Evolutionary conservation across 2,113 vertebrate genomes (phyloP).

Genomic region (Tupaia chinensis): DNA sequence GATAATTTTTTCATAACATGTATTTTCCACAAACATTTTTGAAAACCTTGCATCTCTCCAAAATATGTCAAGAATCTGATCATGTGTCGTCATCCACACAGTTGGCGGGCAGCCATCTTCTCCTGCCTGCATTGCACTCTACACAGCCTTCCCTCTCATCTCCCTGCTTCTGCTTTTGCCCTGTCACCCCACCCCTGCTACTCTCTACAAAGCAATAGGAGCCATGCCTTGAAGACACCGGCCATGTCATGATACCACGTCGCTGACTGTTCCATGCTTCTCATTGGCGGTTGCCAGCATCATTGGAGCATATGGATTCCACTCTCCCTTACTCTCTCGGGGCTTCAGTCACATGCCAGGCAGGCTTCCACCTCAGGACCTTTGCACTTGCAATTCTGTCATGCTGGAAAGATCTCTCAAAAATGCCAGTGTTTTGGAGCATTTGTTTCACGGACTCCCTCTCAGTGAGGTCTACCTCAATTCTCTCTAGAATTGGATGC

Average conservation of each 20-base stretch:
- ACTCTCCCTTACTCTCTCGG: not conserved
- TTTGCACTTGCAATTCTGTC: not conserved
- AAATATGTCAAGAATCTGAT: not conserved
- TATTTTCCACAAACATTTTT: too few species aligned
- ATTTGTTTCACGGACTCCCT: not conserved
- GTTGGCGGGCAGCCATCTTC: too few species aligned
- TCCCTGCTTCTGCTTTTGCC: not conserved
- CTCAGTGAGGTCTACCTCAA: not conserved
- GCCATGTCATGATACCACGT: not conserved
- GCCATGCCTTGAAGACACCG: not conserved
- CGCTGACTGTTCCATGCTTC: not conserved
- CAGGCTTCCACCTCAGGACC: not conserved
- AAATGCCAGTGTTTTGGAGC: not conserved
- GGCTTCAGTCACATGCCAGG: not conserved
- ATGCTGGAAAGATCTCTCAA: not conserved
- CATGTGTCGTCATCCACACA: rapidly evolving
- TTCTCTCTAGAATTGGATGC: not conserved
- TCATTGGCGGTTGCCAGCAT: not conserved
- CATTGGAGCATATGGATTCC: rapidly evolving
- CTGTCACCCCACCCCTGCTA: rapidly evolving
- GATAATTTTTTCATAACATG: too few species aligned
- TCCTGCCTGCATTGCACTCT: not conserved
- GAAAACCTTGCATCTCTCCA: not conserved
- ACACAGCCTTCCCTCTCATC: not conserved
- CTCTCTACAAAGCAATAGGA: not conserved